phyloP scores from a whole-genome alignment of 2,888 invertebrate genomes.

The Lasius platythorax region DNA sequence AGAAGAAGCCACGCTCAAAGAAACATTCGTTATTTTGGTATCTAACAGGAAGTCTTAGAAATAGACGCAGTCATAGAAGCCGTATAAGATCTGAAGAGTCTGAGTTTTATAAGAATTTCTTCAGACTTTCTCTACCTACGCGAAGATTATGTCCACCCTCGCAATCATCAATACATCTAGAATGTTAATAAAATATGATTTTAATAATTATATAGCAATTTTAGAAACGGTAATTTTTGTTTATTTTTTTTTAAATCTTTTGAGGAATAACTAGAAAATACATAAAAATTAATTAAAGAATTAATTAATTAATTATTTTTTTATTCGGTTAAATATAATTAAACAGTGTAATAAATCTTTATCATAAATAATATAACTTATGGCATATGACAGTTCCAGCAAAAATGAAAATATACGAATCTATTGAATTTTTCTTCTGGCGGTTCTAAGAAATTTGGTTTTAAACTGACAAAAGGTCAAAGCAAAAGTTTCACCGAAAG shows the following conservation, averaged over 20 bases:
- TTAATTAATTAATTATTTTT: neutral
- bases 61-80: slow-evolving; percentile 44
- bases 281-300: neutral
- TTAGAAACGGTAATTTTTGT: neutral
- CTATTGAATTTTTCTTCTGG: neutral
- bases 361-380: neutral
- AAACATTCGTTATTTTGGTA: slow-evolving; percentile 24
- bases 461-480: neutral
- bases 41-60: slow-evolving; percentile 43
- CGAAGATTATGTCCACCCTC: slow-evolving; percentile 1
- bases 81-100: slow-evolving; percentile 48
- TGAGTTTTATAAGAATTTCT: slow-evolving; percentile 31
- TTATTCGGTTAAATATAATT: neutral
- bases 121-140: slow-evolving; percentile 11
- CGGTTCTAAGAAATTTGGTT: neutral
- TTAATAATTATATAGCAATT: slow-evolving; percentile 4
- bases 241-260: neutral
- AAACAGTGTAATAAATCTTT: neutral
- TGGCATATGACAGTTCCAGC: neutral
- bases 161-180: neutral
- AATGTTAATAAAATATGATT: slow-evolving; percentile 1
- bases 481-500: neutral
- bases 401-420: neutral
- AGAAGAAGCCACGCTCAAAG: neutral
- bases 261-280: neutral